Percentiles rank a stretch among this genome's conserved stretches.
phyloP scores from a whole-genome alignment of 2,113 vertebrate species.

The Lathamus discolor region DNA sequence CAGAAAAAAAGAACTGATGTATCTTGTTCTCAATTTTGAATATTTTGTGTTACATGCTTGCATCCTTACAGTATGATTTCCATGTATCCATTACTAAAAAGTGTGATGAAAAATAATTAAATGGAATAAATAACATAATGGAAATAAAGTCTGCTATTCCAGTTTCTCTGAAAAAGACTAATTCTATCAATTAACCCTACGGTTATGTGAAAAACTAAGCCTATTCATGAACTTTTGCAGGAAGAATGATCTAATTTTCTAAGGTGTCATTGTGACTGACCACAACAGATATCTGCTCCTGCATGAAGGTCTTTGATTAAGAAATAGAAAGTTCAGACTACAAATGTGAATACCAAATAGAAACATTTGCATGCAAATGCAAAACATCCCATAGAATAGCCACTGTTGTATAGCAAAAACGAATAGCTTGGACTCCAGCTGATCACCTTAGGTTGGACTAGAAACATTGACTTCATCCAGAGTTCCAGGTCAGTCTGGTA shows the following conservation, averaged over 20 bases:
- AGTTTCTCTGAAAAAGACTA: neutral
- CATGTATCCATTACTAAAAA: neutral
- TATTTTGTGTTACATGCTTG: neutral
- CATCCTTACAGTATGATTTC: neutral
- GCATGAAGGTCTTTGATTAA: neutral
- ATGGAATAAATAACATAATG: neutral
- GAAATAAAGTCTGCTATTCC: neutral
- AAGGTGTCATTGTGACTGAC: neutral
- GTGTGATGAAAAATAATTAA: neutral
- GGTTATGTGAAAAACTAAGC: neutral
- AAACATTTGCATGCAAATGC: neutral
- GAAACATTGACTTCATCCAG: neutral
- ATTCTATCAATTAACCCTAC: neutral
- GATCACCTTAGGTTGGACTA: neutral
- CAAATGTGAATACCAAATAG: neutral
- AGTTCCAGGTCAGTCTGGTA: neutral
- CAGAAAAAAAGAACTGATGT: neutral
- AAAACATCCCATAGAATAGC: neutral
- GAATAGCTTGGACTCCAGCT: neutral
- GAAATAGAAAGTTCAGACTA: neutral
- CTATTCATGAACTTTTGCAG: neutral
- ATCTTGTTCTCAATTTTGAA: neutral
- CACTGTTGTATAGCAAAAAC: neutral
- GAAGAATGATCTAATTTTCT: neutral
- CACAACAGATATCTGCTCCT: neutral